Base-by-base conservation (phyloP, 1,140 invertebrate genomes). In the Prorops nasuta region DNA sequence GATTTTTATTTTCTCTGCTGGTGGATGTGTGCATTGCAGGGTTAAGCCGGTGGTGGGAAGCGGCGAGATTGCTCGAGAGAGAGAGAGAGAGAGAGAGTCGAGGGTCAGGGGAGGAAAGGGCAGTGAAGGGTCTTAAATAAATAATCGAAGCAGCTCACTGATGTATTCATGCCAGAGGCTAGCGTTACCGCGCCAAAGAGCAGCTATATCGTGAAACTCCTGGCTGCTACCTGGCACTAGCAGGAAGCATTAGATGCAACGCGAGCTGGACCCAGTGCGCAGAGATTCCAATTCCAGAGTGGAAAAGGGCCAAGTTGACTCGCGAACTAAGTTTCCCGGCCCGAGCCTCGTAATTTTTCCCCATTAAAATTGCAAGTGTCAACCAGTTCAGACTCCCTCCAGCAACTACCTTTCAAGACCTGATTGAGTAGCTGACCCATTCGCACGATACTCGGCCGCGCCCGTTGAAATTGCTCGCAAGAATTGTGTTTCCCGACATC, bases 331-430 rank as follows among this genome's bases (percentile, higher is more conserved):
- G n/a, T n/a, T n/a, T n/a, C n/a, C n/a, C n/a, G n/a, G n/a, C n/a
- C n/a, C n/a, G n/a, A n/a, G n/a, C n/a, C n/a, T 44, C 44, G 44
- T 58, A 55, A 58, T 58, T 54, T 48, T 48, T 55, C 36, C 21
- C 36, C 54, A 51, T 58, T 55, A 55, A 58, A 51, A 39, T 58
- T 55, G 52, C 56, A 55, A 55, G 48, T 36, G 46, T 49, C 54
- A 45, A 43, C 41, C 24, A 16, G 28, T 37, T 24, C 16, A 15
- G 12, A 12, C 20, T 40, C 2, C n/a, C n/a, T n/a, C n/a, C n/a
- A 6, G 3, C 9, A n/a, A 14, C 21, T 2, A n/a, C n/a, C n/a
- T n/a, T n/a, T n/a, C n/a, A n/a, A n/a, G n/a, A n/a, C n/a, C n/a
- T n/a, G n/a, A n/a, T n/a, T n/a, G n/a, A n/a, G n/a, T n/a, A n/a